Evolutionary conservation across 2,888 invertebrate species (phyloP), one percentile per base, ranked within the genome.

Genomic region (Cylindroiulus punctatus): DNA sequence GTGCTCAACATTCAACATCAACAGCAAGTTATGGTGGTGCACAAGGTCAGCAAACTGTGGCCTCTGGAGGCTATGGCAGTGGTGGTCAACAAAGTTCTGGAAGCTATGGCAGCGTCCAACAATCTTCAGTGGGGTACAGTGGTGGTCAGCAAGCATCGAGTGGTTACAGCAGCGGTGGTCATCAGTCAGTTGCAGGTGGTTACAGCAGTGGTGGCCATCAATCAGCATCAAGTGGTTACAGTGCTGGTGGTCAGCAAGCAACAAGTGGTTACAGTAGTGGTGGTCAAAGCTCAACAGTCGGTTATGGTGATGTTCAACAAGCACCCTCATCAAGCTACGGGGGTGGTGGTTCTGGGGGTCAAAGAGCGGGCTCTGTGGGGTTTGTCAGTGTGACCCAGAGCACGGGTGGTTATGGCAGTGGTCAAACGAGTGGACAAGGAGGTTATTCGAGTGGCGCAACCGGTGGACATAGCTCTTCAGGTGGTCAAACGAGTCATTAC

Each of bases 301-400:
- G 81, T 22, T 81, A 81, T 81, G 81, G 81, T 32, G 81, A 12
- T 81, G 76, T 76, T 5, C 81, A 81, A 81, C 81, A 30, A n/a
- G 30, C 40, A n/a, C 36, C 36, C 36, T 57, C 57, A 19, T 19
- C 57, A 1, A 7, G 65, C 26, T 65, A 65, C 65, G 26, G 30
- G 14, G 52, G 22, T 52, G 52, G 84, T 47, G 30, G 52, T 36
- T 44, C 32, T 47, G 84, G 84, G 5, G 52, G 84, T 52, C 84
- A 84, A n/a, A n/a, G 32, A 42, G 14, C 52, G 0, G 52, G 84
- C 7, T 44, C 40, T 10, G 83, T 76, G 3, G 76, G 76, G 14
- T 76, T 30, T 12, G 76, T 76, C 5, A 76, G 76, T 76, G 76
- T 76, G 17, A 30, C 30, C 30, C 76, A 76, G 30, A 83, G n/a